Base-by-base conservation (phyloP, 1,140 invertebrate species). In the Choristoneura fumiferana region DNA sequence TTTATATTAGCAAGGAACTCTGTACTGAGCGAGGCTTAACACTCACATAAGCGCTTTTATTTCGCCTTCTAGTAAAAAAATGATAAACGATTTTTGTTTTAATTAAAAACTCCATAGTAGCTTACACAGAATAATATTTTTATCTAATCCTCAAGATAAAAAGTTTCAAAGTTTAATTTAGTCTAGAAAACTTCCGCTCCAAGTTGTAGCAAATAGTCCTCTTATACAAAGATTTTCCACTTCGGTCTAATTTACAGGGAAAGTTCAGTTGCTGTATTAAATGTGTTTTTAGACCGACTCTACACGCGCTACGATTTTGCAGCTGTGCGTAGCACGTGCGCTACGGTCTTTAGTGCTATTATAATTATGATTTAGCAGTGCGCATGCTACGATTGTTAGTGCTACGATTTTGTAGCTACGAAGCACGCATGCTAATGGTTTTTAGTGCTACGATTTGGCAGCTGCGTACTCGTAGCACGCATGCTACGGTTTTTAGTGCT, bases 161-260 rank as follows among this genome's bases (percentile, higher is more conserved):
- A 49, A 49, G 43, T 49, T 49, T 12, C 18, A 22, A 49, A 49
- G 43, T 49, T 49, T 22, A 49, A 49, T 33, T 49, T 49, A 49
- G 43, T 49, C 43, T 22, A 49, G 18, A 49, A 12, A 49, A 49
- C 43, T 49, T 49, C 18, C 43, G 43, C 17, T 29, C 6, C 0
- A 29, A 49, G 43, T 22, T 49, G 12, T n/a, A 12, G 43, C 0
- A 29, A 49, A 49, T 49, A 49, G 43, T 49, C 18, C n/a, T 49
- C 18, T 49, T 49, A 49, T 49, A 49, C 43, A 49, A 29, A 8
- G n/a, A 49, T 17, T 49, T 33, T 49, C 17, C 43, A 49, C 43
- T 49, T 49, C 17, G 43, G 17, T 33, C 18, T 12, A 49, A 49
- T 49, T 43, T 49, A 49, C 12, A 49, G 22, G 17, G 5, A 49